Percentiles rank a stretch among this genome's conserved stretches.
Conservation (phyloP, 2,888 invertebrate species). For the Stenchaetothrips biformis region DNA sequence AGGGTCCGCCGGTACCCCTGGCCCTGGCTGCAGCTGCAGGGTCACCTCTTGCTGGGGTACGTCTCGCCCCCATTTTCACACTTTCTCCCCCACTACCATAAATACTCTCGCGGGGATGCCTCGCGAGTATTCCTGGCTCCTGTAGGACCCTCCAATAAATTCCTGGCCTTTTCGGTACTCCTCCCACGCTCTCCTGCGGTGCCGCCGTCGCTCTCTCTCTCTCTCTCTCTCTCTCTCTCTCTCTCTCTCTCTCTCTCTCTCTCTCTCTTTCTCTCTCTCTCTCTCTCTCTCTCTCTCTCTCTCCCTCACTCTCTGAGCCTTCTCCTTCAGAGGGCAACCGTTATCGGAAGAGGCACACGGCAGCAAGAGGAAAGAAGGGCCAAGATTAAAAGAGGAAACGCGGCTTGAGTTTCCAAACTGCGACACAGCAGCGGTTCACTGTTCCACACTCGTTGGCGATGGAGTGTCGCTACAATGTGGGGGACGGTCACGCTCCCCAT, state of each 20-base stretch:
- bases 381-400: too few relatives aligned
- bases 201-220: neutral
- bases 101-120: neutral
- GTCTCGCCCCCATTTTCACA: neutral
- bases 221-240: conserved; percentile 4
- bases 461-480: too few relatives aligned
- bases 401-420: too few relatives aligned
- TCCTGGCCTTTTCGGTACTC: neutral
- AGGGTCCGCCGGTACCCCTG: too few relatives aligned
- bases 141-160: neutral
- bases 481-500: too few relatives aligned
- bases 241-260: neutral
- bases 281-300: neutral
- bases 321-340: too few relatives aligned
- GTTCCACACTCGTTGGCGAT: too few relatives aligned
- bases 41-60: neutral
- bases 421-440: too few relatives aligned
- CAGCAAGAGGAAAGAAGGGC: too few relatives aligned
- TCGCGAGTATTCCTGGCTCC: neutral
- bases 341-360: too few relatives aligned
- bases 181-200: neutral
- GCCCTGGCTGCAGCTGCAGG: too few relatives aligned
- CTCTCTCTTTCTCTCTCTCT: neutral
- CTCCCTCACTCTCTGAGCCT: neutral
- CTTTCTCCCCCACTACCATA: neutral